A percentile compares a stretch with the other conserved stretches of the same genome.
Conservation (phyloP, 2,113 vertebrate species). For the Vimba vimba region DNA sequence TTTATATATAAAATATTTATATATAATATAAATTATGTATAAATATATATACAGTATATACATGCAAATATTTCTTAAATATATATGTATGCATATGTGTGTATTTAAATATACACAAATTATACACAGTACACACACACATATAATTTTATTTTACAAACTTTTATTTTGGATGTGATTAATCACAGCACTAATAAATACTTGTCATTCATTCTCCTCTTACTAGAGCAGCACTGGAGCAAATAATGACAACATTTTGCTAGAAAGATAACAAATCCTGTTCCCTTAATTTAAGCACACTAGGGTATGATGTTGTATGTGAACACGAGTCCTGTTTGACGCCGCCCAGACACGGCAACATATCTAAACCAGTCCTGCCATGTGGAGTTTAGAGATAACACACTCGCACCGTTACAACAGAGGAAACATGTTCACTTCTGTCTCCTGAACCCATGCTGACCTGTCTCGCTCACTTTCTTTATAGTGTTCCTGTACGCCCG, state of each 20-base stretch:
- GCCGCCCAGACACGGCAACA: neutral
- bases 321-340: neutral
- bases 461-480: neutral
- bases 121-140: too few species aligned
- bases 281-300: neutral
- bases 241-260: neutral
- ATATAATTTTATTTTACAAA: too few species aligned
- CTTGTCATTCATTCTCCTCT: neutral
- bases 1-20: too few species aligned
- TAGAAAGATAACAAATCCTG: neutral
- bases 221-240: neutral
- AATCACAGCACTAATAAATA: too few species aligned
- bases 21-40: too few species aligned
- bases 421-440: neutral
- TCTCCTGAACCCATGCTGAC: neutral
- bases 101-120: too few species aligned
- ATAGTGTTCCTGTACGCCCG: neutral
- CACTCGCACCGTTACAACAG: conserved; percentile 16
- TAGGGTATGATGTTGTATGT: neutral
- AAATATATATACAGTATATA: too few species aligned
- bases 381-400: conserved; percentile 54
- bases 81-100: too few species aligned
- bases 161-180: too few species aligned
- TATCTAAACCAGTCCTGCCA: conserved; percentile 11
- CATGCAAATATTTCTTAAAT: too few species aligned